phyloP scores from a whole-genome alignment of 2,888 invertebrate species.

The Zeuzera pyrina region DNA sequence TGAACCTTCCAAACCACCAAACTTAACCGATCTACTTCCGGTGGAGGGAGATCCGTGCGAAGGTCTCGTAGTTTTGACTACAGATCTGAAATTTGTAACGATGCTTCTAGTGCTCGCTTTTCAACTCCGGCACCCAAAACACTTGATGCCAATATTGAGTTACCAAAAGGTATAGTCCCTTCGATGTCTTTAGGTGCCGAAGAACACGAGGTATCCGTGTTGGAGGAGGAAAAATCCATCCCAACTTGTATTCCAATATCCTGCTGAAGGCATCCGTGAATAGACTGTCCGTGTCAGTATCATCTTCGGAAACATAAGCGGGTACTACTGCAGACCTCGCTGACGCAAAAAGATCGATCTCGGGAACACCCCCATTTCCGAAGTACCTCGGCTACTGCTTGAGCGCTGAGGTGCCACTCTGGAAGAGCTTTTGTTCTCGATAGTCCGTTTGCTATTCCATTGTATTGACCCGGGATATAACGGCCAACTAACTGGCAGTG shows the following conservation, averaged over 20 bases:
- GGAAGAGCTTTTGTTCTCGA: slow-evolving; percentile 3
- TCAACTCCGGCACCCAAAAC: slow-evolving; percentile 2
- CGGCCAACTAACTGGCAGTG: too few species aligned
- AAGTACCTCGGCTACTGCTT: too few species aligned
- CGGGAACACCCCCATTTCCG: too few species aligned
- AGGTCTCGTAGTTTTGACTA: slow-evolving; percentile 10
- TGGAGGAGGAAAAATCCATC: slow-evolving; percentile 20
- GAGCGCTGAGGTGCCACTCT: slow-evolving; percentile 17
- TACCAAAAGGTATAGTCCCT: too few species aligned
- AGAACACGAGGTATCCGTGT: too few species aligned
- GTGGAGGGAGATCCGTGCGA: slow-evolving; percentile 3
- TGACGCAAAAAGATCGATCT: too few species aligned
- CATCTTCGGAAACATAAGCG: too few species aligned
- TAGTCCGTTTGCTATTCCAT: slow-evolving; percentile 2
- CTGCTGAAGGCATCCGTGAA: slow-evolving; percentile 12
- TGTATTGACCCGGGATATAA: too few species aligned
- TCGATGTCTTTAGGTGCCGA: too few species aligned
- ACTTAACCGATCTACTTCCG: slow-evolving; percentile 6
- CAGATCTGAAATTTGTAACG: slow-evolving; percentile 9
- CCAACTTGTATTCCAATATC: slow-evolving; percentile 10
- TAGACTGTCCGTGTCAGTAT: too few species aligned
- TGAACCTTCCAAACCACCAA: slow-evolving; percentile 17
- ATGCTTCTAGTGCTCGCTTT: slow-evolving; percentile 2
- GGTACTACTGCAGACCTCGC: too few species aligned
- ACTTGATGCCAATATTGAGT: too few species aligned